phyloP scores from a whole-genome alignment of 2,797 vertebrate genomes.

The Molossus alvarezi region DNA sequence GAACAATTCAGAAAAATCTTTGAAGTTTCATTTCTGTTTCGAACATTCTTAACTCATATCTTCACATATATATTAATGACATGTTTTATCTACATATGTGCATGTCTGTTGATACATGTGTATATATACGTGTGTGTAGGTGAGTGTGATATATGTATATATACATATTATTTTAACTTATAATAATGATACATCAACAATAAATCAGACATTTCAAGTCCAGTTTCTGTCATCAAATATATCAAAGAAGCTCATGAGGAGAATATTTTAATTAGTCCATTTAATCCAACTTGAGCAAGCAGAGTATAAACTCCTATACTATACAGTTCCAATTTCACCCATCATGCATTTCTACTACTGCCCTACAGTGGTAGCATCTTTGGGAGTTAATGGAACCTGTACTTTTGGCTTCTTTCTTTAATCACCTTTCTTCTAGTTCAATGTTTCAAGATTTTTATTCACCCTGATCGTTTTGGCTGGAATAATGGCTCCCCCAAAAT shows the following conservation, averaged over 20 bases:
- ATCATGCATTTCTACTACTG: neutral
- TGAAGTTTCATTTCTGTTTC: slow-evolving; percentile 23
- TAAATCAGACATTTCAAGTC: neutral
- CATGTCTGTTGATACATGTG: neutral
- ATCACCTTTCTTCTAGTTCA: neutral
- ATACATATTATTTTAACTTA: slow-evolving; percentile 7
- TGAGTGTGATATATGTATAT: neutral
- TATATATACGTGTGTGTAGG: neutral
- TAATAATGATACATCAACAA: neutral
- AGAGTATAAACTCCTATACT: neutral
- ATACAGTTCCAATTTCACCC: neutral
- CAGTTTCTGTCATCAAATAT: slow-evolving; percentile 53
- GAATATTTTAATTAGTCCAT: slow-evolving; percentile 31
- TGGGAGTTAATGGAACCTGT: neutral
- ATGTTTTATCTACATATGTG: neutral
- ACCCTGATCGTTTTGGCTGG: neutral
- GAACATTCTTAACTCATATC: neutral
- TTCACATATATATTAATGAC: neutral
- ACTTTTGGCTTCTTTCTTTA: slow-evolving; percentile 16
- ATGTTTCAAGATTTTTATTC: neutral
- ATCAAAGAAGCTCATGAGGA: slow-evolving; percentile 31
- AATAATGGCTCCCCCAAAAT: neutral
- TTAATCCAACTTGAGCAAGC: slow-evolving; percentile 3
- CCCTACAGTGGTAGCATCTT: neutral
- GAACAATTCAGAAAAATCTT: slow-evolving; percentile 32